These are phyloP conservation scores for Pristis pectinata DNA, from an alignment of 2,797 vertebrate genomes.

Conservation along the genomic window DNA sequence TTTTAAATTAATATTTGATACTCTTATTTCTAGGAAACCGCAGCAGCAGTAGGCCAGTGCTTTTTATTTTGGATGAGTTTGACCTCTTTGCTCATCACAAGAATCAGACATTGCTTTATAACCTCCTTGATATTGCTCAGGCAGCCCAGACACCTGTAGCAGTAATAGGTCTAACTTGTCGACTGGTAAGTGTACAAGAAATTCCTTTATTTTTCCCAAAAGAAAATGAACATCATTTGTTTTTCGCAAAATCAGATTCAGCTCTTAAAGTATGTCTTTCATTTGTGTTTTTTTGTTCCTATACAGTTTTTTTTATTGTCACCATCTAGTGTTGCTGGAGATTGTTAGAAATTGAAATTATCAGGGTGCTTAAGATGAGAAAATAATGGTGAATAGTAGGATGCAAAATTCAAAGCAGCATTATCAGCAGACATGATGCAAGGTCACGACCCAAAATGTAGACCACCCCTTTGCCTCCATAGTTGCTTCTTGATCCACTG, in stretches of 20 bases:
- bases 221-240: not conserved
- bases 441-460: too few relatives aligned
- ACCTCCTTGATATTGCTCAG: conserved; percentile 89
- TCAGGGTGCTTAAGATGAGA: not conserved
- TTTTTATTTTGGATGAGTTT: conserved; percentile 94
- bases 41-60: conserved; percentile 74
- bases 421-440: not conserved
- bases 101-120: conserved; percentile 94
- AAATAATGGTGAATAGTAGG: not conserved
- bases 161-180: conserved; percentile 85
- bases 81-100: conserved; percentile 93
- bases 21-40: conserved; percentile 65
- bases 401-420: not conserved
- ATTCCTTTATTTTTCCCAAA: not conserved
- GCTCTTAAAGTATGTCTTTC: too few relatives aligned
- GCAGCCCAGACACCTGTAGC: conserved; percentile 87
- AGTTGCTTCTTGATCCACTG: too few relatives aligned
- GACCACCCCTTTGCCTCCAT: too few relatives aligned
- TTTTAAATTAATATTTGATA: conserved; percentile 37
- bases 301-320: not conserved
- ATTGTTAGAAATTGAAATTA: not conserved
- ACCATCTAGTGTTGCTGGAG: not conserved
- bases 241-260: not conserved
- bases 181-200: conserved; percentile 66
- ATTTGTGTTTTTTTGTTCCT: too few relatives aligned